Percentiles rank a stretch among this genome's conserved stretches.
Conservation (phyloP, 2,113 vertebrate genomes). For the Neofelis nebulosa region DNA sequence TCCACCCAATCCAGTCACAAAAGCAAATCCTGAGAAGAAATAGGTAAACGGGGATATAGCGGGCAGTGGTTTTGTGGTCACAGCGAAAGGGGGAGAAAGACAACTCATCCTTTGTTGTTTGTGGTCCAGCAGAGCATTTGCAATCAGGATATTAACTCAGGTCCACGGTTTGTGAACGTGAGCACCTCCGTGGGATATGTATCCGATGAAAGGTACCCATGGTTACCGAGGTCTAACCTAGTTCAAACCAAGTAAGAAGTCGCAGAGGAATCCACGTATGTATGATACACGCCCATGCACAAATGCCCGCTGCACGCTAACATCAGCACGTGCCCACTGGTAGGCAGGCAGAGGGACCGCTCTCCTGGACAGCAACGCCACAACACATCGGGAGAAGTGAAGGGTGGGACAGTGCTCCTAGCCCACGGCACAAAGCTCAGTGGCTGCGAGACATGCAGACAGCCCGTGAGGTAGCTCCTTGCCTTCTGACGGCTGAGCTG, state of each 20-base stretch:
- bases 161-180: background rate
- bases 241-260: background rate
- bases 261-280: background rate
- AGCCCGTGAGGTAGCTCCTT: background rate
- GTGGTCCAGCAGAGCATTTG: background rate
- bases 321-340: background rate
- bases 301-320: background rate
- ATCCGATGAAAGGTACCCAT: background rate
- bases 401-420: conserved; percentile 27
- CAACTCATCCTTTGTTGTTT: background rate
- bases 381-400: background rate
- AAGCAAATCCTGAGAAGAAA: conserved; percentile 45
- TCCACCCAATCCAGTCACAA: conserved; percentile 2
- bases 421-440: background rate
- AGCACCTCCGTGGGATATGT: background rate
- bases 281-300: accelerated
- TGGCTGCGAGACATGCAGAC: background rate
- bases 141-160: background rate
- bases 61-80: conserved; percentile 4
- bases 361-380: conserved; percentile 24
- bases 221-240: conserved; percentile 38
- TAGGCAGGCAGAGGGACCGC: background rate
- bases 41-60: background rate
- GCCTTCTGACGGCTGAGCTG: background rate
- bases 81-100: background rate